These are phyloP conservation scores for Phacellophora camtschatica DNA, from an alignment of 30 jellyfish, hydroid and myxozoan species.

Conservation along the genomic window DNA sequence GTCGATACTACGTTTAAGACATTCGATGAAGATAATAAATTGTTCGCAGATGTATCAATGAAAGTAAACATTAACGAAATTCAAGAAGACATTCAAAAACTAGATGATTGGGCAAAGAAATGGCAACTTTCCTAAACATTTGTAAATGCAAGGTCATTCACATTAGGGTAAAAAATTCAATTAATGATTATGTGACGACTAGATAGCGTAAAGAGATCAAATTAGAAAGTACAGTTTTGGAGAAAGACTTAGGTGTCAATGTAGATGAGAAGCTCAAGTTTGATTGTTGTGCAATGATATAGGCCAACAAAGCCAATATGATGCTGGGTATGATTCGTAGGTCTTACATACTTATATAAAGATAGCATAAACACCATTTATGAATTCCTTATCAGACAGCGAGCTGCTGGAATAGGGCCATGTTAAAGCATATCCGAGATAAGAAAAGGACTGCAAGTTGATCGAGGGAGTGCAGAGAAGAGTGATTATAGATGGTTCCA, in stretches of 20 bases:
- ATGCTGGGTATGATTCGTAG: conserved; percentile 14
- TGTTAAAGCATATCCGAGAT: not conserved
- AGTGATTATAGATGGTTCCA: conserved; percentile 24
- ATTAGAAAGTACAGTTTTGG: conserved; percentile 16
- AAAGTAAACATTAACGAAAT: conserved; percentile 9
- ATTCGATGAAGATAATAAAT: conserved; percentile 27
- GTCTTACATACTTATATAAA: not conserved
- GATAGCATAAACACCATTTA: not conserved
- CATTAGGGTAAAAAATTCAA: not conserved
- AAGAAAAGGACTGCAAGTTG: too few relatives aligned
- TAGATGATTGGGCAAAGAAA: conserved; percentile 29
- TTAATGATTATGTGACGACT: conserved; percentile 10
- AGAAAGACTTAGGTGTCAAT: conserved; percentile 17
- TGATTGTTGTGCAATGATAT: conserved; percentile 9
- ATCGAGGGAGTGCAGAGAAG: conserved; percentile 26
- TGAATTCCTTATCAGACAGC: not conserved
- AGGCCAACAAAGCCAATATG: conserved; percentile 24
- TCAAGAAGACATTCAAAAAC: conserved; percentile 19
- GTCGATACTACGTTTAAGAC: conserved; percentile 10
- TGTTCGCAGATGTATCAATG: conserved; percentile 26
- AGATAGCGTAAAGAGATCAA: conserved; percentile 20
- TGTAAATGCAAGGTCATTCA: conserved; percentile 34
- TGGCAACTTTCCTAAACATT: conserved; percentile 25
- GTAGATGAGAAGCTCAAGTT: conserved; percentile 25
- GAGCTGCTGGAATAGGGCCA: not conserved